Conservation (phyloP, 2,888 invertebrate species). For the Parnassius glacialis region DNA sequence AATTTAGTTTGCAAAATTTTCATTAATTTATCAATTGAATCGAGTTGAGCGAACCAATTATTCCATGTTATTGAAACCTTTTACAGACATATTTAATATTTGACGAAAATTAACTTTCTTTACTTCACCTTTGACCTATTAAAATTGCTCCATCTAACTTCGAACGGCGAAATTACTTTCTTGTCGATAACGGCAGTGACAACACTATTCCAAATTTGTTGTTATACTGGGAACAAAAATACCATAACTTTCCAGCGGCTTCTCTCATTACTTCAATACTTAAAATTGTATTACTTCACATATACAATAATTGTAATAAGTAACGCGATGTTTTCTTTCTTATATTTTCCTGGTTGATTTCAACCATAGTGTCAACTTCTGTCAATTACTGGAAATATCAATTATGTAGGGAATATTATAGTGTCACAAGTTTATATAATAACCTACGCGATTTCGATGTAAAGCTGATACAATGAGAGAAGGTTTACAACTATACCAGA, state of each 20-base stretch:
- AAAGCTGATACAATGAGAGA: too few relatives aligned
- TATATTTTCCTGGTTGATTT: too few relatives aligned
- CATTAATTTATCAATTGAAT: neutral
- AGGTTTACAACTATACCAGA: too few relatives aligned
- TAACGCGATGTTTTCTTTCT: neutral
- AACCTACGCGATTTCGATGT: too few relatives aligned
- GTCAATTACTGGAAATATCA: too few relatives aligned
- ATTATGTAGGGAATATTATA: too few relatives aligned
- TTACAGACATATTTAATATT: slow-evolving; percentile 7
- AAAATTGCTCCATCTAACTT: slow-evolving; percentile 7
- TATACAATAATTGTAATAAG: slow-evolving; percentile 15
- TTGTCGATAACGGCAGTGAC: slow-evolving; percentile 12
- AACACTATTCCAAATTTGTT: slow-evolving; percentile 18
- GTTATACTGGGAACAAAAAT: slow-evolving; percentile 24
- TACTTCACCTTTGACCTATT: slow-evolving; percentile 3
- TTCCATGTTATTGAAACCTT: slow-evolving; percentile 13
- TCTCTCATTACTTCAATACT: slow-evolving; percentile 9
- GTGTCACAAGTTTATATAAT: too few relatives aligned
- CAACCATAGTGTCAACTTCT: too few relatives aligned
- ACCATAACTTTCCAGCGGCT: slow-evolving; percentile 12
- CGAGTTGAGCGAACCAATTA: too few relatives aligned
- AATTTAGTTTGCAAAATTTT: neutral
- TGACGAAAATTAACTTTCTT: slow-evolving; percentile 11
- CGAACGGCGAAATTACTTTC: slow-evolving; percentile 11
- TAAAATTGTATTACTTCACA: slow-evolving; percentile 14